Base-by-base conservation (phyloP, 2,888 invertebrate genomes). In the Zootermopsis nevadensis region DNA sequence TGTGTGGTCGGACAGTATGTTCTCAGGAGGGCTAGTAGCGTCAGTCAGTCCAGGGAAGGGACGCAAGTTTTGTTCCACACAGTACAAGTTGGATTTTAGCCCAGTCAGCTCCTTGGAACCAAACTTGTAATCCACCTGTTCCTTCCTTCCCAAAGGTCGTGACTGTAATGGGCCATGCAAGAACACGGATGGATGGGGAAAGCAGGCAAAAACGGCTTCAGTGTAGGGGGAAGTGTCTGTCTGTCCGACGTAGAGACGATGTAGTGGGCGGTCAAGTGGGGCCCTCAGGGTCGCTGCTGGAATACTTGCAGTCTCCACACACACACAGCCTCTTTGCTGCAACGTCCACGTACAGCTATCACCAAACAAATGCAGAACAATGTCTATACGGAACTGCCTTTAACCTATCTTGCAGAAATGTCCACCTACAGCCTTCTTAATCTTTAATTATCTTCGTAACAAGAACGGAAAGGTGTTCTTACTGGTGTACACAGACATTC, bases 121-220 rank as follows among this genome's bases (percentile, higher is more conserved):
- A 76, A 27, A 53, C 77, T 77, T 77, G 42, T 77, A 77, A 77
- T 77, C 77, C 82, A 82, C 82, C 82, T 82, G 82, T 82, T 82
- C 74, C 38, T 33, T 3, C 74, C 74, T 74, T 74, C 79, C n/a
- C 30, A 77, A 67, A 82, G 77, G 82, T 82, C 82, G 82, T 82
- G 82, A 82, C 82, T 82, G 79, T 67, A 42, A 82, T 67, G 67
- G 77, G 31, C 33, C 66, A 33, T 33, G 77, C 42, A 74, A 38
- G 24, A n/a, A 30, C n/a, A 77, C 30, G 48, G 15, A 48, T 30
- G 42, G 38, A 38, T n/a, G 72, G 42, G 31, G 33, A 31, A 33
- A 55, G 53, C 69, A 69, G 69, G 31, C 53, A 33, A 55, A 77
- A 76, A 27, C 19, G 3, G 38, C 76, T 27, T 42, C 27, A 30